Evolutionary conservation across 2,888 invertebrate genomes (phyloP), one percentile per base, ranked within the genome.

Genomic region (Penaeus monodon): DNA sequence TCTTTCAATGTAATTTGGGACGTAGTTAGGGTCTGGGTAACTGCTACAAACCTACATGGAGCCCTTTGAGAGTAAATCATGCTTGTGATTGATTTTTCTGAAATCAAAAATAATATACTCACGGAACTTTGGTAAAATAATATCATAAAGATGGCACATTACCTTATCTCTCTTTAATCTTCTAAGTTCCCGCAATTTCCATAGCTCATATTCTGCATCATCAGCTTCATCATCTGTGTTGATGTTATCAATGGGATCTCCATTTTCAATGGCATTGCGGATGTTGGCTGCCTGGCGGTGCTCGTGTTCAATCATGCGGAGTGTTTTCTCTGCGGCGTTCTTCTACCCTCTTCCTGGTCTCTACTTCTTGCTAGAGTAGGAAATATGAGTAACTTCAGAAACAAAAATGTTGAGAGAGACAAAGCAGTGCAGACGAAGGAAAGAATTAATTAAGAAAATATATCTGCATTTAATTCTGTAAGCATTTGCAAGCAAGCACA

Each of bases 101-200:
- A 57, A 10, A n/a, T 1, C 17, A 17, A 17, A 57, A 17, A 57
- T 12, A 17, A 17, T 10, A 57, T 57, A 17, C 74, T 44, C 74
- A 8, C 24, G 20, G 17, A 38, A 17, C 49, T 49, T 44, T 57
- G 17, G 20, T 17, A 44, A 64, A 57, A 38, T 74, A 38, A 57
- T 4, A 57, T 94, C 93, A 84, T 85, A 86, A 44, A 82, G 80
- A 88, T 44, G 33, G 65, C 63, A 88, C 57, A 44, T 63, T 91
- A 99, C 99, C 90, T 98, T 95, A 92, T 99, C 98, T 1, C 99
- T 94, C 92, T 99, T 99, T 90, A 99, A 96, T 78, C 99, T 94
- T 92, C 98, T 98, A 92, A 99, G 94, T 93, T 99, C 99, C 33
- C 99, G 94, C 63, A 99, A 93, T 93, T 99, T 99, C 99, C 99